Base-by-base conservation (phyloP, 2,888 invertebrate genomes). In the Thecocarcelia acutangulata region DNA sequence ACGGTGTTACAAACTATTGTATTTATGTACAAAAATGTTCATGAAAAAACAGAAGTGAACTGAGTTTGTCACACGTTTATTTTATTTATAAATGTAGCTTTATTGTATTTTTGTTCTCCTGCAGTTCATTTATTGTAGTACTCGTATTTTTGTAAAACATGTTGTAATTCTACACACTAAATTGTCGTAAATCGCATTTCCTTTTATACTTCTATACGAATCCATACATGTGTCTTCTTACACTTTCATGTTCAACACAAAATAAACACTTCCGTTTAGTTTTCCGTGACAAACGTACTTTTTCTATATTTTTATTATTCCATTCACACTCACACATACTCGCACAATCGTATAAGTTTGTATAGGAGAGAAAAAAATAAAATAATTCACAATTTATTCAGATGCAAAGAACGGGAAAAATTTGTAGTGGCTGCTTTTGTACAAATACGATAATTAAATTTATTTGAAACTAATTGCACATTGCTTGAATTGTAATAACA, bases 181-280 rank as follows among this genome's bases (percentile, higher is more conserved):
- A 82, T 82, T 82, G 74, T 78, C 74, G 82, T 78, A 82, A 82
- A 82, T 82, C 78, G 82, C 48, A 82, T 82, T 82, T 82, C 82
- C 82, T 82, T 78, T 82, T 66, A 59, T 73, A 77, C 52, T 61
- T 64, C 15, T 44, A 37, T 72, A 46, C 73, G 63, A 73, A 81
- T 42, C 66, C 52, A 68, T 44, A 54, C 69, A 63, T 69, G 37
- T 69, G 58, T 56, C 54, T 54, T 56, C 54, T 54, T 72, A 56
- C 72, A 44, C 37, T 59, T 59, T 58, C 66, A 66, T 73, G 70
- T 70, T 78, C 74, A 75, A 68, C 74, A 82, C 78, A 75, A 74
- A 44, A 82, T 78, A 82, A 82, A 78, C 74, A 82, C 74, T 78
- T 82, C 82, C 82, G 82, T 82, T 82, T 59, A 78, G 63, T 70